Evolutionary conservation across 1,140 invertebrate species (phyloP).

Genomic region (Bacillus rossius): DNA sequence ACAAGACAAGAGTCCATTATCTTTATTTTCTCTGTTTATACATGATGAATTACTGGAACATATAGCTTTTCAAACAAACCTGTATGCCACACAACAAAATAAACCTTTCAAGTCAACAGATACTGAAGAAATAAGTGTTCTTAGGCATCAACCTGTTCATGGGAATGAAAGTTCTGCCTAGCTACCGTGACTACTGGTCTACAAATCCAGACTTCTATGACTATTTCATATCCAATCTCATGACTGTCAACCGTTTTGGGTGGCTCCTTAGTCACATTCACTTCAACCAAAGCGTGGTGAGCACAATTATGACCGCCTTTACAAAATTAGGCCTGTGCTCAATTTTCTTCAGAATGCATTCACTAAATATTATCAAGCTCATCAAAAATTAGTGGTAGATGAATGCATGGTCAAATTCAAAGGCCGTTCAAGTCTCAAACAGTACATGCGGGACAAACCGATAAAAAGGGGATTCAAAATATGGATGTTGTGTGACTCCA

Average conservation of each 20-base stretch:
- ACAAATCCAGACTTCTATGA: slow-evolving; percentile 33
- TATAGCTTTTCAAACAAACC: slow-evolving; percentile 5
- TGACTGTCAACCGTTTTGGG: slow-evolving; percentile 40
- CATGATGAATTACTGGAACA: slow-evolving; percentile 1
- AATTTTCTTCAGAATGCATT: too few relatives aligned
- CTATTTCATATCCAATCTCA: slow-evolving; percentile 33
- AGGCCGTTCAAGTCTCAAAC: slow-evolving; percentile 24
- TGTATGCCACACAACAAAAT: neutral
- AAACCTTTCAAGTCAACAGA: slow-evolving; percentile 11
- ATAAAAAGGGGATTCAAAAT: slow-evolving; percentile 26
- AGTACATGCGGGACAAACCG: slow-evolving; percentile 24
- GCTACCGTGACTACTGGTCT: slow-evolving; percentile 35
- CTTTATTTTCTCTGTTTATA: too few relatives aligned
- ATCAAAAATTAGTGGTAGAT: slow-evolving; percentile 2
- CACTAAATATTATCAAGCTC: too few relatives aligned
- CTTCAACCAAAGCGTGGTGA: slow-evolving; percentile 30
- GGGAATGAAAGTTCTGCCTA: slow-evolving; percentile 27
- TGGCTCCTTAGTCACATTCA: slow-evolving; percentile 34
- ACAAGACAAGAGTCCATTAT: too few relatives aligned
- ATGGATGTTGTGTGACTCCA: slow-evolving; percentile 16
- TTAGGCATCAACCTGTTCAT: slow-evolving; percentile 30
- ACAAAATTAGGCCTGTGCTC: slow-evolving; percentile 35
- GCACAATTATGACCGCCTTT: slow-evolving; percentile 38
- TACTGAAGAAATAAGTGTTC: slow-evolving; percentile 25
- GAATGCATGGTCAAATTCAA: slow-evolving; percentile 20